phyloP scores from a whole-genome alignment of 1,140 invertebrate genomes.

The Arctopsyche grandis region DNA sequence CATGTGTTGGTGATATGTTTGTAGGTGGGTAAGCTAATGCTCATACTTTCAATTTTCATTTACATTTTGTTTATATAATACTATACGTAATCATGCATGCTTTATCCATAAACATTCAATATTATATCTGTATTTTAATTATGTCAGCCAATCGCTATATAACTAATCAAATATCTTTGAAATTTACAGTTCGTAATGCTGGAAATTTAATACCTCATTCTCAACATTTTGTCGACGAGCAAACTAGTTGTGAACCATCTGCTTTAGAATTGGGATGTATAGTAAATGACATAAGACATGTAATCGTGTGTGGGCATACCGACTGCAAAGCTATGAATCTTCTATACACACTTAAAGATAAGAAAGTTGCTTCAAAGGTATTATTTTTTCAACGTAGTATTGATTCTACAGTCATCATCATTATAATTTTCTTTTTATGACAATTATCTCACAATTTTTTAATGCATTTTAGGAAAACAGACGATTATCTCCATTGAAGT shows the following conservation, averaged over 20 bases:
- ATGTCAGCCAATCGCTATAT: too few relatives aligned
- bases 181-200: constrained; percentile 87
- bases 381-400: constrained; percentile 2
- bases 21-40: constrained; percentile 73
- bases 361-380: constrained; percentile 78
- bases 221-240: constrained; percentile 86
- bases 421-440: background rate
- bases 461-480: constrained; percentile 73
- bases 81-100: background rate
- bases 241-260: constrained; percentile 92
- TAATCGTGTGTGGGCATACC: constrained; percentile 96
- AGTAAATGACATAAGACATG: constrained; percentile 91
- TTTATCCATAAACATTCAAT: too few relatives aligned
- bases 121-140: too few relatives aligned
- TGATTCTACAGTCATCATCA: background rate
- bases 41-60: background rate
- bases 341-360: constrained; percentile 83
- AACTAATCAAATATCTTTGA: background rate
- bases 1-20: constrained; percentile 97
- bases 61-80: background rate
- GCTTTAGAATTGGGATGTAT: constrained; percentile 94
- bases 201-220: constrained; percentile 92
- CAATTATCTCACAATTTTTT: too few relatives aligned
- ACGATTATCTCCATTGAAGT: constrained; percentile 85
- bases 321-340: constrained; percentile 98